phyloP scores from a whole-genome alignment of 2,888 invertebrate genomes.

The Andrena minutula region DNA sequence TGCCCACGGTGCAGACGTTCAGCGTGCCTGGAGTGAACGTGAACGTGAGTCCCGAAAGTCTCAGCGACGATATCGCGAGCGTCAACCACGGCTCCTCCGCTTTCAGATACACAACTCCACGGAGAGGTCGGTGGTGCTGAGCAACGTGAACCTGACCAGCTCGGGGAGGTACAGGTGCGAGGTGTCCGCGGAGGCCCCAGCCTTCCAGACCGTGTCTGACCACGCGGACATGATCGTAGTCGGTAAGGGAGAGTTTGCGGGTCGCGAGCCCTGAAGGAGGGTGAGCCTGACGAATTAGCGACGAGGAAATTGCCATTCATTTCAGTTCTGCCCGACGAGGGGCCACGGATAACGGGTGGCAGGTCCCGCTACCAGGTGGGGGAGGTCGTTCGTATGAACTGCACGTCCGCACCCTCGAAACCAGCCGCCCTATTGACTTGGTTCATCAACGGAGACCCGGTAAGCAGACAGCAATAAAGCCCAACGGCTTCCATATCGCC shows the following conservation, averaged over 20 bases:
- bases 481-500: background rate
- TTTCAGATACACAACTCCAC: constrained; percentile 89
- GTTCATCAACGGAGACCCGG: constrained; percentile 88
- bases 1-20: constrained; percentile 83
- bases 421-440: constrained; percentile 87
- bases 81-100: background rate
- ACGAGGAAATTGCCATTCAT: constrained; percentile 9
- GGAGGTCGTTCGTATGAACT: constrained; percentile 87
- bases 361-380: constrained; percentile 87
- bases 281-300: background rate
- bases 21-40: constrained; percentile 83
- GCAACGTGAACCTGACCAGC: constrained; percentile 88
- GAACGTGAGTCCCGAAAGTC: constrained; percentile 80
- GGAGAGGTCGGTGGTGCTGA: constrained; percentile 88
- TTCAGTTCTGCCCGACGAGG: constrained; percentile 87
- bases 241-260: constrained; percentile 84
- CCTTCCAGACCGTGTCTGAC: constrained; percentile 89
- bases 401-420: constrained; percentile 88
- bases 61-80: too few species aligned
- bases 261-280: background rate
- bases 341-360: constrained; percentile 87
- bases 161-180: constrained; percentile 90
- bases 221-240: constrained; percentile 89
- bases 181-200: constrained; percentile 90
- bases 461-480: constrained; percentile 66